Evolutionary conservation across 1,140 invertebrate species (phyloP).

Genomic region (Cylas formicarius): DNA sequence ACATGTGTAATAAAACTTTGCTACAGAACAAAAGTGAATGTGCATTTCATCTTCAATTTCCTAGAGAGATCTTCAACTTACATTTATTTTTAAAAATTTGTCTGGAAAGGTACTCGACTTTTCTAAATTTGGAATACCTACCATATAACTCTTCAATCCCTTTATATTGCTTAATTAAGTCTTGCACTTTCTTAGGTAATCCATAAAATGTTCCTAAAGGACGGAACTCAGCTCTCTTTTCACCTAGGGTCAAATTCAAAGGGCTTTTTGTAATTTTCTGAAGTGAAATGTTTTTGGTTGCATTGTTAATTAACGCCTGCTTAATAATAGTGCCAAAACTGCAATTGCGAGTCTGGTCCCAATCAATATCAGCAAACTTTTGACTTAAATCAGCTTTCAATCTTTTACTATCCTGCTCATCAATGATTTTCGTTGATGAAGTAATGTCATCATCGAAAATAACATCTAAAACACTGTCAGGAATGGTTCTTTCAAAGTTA

Average conservation of each 20-base stretch:
- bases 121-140: slow-evolving; percentile 39
- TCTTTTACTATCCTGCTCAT: slow-evolving; percentile 14
- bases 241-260: slow-evolving; percentile 12
- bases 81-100: slow-evolving; percentile 10
- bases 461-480: slow-evolving; percentile 27
- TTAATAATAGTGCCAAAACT: slow-evolving; percentile 32
- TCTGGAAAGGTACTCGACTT: slow-evolving; percentile 10
- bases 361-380: slow-evolving; percentile 14
- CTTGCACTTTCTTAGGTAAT: slow-evolving; percentile 55
- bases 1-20: no score
- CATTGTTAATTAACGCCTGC: slow-evolving; percentile 33
- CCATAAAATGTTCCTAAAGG: slow-evolving; percentile 59
- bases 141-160: slow-evolving; percentile 63
- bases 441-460: slow-evolving; percentile 18
- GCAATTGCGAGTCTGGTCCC: slow-evolving; percentile 24
- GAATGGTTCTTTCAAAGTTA: slow-evolving; percentile 13
- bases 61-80: no score
- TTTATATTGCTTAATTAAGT: slow-evolving; percentile 57
- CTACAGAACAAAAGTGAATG: no score
- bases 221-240: slow-evolving; percentile 27
- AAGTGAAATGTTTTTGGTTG: slow-evolving; percentile 22
- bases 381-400: slow-evolving; percentile 12
- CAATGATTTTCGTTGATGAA: slow-evolving; percentile 9
- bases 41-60: no score
- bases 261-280: slow-evolving; percentile 20